Evolutionary conservation across 1,140 invertebrate species (phyloP).

Genomic region (Diuraphis noxia): DNA sequence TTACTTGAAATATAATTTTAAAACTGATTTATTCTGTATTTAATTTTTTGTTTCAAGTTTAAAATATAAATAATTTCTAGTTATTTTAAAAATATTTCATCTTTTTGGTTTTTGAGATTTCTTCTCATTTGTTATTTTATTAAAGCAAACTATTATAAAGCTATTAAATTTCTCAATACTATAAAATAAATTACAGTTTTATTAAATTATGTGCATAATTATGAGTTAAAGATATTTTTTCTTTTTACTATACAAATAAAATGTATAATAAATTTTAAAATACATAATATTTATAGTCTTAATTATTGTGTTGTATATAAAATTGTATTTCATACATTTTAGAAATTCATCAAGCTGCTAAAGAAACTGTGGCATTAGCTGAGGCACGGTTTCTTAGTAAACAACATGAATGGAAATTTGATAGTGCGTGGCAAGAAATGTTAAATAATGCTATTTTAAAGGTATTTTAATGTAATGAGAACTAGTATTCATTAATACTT

Average conservation of each 20-base stretch:
- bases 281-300: too few species aligned
- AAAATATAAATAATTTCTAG: not conserved
- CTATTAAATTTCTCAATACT: not conserved
- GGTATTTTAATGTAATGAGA: slow-evolving; percentile 64
- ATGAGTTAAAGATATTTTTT: not conserved
- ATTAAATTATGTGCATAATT: not conserved
- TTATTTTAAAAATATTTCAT: not conserved
- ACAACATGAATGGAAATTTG: slow-evolving; percentile 81
- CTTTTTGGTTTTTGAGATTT: not conserved
- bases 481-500: not conserved
- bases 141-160: not conserved
- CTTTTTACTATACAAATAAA: not conserved
- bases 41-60: not conserved
- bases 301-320: not conserved
- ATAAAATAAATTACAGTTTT: not conserved
- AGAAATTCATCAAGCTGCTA: slow-evolving; percentile 89
- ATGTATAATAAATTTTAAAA: too few species aligned
- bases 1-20: not conserved
- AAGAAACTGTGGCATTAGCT: slow-evolving; percentile 89
- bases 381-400: slow-evolving; percentile 84
- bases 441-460: slow-evolving; percentile 92
- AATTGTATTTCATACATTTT: slow-evolving; percentile 53
- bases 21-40: not conserved
- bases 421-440: slow-evolving; percentile 98
- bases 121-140: not conserved